Percentiles rank a stretch among this genome's conserved stretches.
phyloP scores from a whole-genome alignment of 23 tunicate species.

The Botrylloides violaceus region DNA sequence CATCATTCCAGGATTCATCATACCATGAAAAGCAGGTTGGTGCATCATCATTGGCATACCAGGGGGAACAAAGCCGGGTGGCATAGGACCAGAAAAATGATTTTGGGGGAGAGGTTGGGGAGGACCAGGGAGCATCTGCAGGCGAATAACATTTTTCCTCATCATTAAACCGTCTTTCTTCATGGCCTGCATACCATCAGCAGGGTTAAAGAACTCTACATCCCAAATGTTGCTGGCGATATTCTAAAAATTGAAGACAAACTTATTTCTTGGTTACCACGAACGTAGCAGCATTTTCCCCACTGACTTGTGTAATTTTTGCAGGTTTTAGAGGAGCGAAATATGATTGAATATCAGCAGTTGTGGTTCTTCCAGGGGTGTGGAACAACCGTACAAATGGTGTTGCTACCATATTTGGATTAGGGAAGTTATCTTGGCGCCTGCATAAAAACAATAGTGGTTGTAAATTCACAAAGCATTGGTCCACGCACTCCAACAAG shows the following conservation, averaged over 20 bases:
- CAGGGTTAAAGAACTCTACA: constrained; percentile 45
- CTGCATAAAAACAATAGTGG: too few relatives aligned
- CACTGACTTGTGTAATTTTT: constrained; percentile 61
- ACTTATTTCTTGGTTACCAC: neutral
- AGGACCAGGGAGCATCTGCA: constrained; percentile 77
- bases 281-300: too few relatives aligned
- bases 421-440: too few relatives aligned
- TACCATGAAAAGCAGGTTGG: neutral
- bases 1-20: neutral
- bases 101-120: constrained; percentile 60
- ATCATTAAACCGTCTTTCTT: constrained; percentile 34
- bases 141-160: constrained; percentile 34
- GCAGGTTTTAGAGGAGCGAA: constrained; percentile 54
- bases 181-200: constrained; percentile 45
- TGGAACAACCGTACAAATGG: constrained; percentile 48
- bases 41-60: neutral
- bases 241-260: constrained; percentile 32
- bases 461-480: too few relatives aligned
- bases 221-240: constrained; percentile 59
- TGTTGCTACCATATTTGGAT: constrained; percentile 22
- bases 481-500: too few relatives aligned
- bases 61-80: neutral
- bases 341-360: constrained; percentile 52
- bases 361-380: constrained; percentile 48
- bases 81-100: neutral